Evolutionary conservation across 2,113 vertebrate genomes (phyloP).

Genomic region (Hystrix brachyura): DNA sequence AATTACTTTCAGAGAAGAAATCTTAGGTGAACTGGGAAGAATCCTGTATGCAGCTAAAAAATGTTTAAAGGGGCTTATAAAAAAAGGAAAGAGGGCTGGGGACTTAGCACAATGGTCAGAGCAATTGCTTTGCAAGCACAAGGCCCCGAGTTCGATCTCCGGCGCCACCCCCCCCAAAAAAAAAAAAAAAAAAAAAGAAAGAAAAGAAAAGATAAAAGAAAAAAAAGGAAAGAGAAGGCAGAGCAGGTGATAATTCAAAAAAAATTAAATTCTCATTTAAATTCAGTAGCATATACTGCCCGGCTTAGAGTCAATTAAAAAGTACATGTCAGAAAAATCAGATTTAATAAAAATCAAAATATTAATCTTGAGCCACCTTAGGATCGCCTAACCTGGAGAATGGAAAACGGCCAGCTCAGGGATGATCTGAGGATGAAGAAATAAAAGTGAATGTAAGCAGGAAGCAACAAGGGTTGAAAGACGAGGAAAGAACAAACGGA

Average conservation of each 20-base stretch:
- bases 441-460: neutral
- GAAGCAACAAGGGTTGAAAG: neutral
- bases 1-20: conserved; percentile 53
- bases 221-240: neutral
- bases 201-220: neutral
- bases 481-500: neutral
- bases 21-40: neutral
- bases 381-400: neutral
- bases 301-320: conserved; percentile 13
- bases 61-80: neutral
- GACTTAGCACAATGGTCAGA: no score
- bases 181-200: no score
- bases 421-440: neutral
- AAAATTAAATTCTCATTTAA: conserved; percentile 50
- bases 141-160: no score
- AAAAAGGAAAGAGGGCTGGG: neutral
- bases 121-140: no score
- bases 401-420: neutral
- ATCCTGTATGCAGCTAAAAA: neutral
- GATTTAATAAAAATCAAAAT: conserved; percentile 24
- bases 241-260: neutral
- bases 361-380: neutral
- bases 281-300: neutral
- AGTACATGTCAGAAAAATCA: conserved; percentile 41
- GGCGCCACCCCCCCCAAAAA: no score